phyloP scores from a whole-genome alignment of 2,888 invertebrate genomes.

The Scotopteryx bipunctaria region DNA sequence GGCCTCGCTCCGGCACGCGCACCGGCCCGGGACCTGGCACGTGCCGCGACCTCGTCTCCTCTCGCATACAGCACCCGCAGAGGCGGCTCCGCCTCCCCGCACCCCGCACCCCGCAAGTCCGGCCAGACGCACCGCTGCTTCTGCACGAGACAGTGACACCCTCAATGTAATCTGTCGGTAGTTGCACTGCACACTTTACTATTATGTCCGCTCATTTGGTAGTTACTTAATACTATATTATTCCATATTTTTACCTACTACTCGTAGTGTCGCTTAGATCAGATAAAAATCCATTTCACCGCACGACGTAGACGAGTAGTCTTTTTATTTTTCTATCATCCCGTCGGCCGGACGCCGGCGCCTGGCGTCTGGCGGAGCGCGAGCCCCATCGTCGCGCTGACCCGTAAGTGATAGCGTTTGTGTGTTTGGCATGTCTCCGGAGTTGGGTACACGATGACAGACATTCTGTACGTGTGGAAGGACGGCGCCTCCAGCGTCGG shows the following conservation, averaged over 20 bases:
- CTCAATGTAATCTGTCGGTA: not conserved
- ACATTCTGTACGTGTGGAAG: constrained; percentile 96
- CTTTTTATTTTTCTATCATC: constrained; percentile 42
- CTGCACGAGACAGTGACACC: not conserved
- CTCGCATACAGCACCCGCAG: constrained; percentile 34
- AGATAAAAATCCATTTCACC: constrained; percentile 17
- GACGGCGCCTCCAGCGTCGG: constrained; percentile 94
- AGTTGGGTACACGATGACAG: constrained; percentile 96
- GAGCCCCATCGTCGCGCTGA: constrained; percentile 33
- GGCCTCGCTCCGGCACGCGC: constrained; percentile 32
- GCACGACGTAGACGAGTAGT: constrained; percentile 33
- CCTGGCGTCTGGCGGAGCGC: constrained; percentile 17
- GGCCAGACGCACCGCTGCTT: constrained; percentile 11
- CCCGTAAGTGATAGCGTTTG: constrained; percentile 67
- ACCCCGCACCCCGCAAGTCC: constrained; percentile 33
- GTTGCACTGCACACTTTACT: too few species aligned
- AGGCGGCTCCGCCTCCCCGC: constrained; percentile 34
- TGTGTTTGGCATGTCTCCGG: constrained; percentile 74
- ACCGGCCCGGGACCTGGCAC: constrained; percentile 28
- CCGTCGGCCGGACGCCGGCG: constrained; percentile 22
- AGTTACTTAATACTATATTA: too few species aligned
- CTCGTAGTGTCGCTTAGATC: constrained; percentile 15
- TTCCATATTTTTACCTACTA: too few species aligned
- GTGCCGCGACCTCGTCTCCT: constrained; percentile 29
- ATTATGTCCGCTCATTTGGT: too few species aligned